Evolutionary conservation across 2,797 vertebrate species (phyloP), one percentile per base, ranked within the genome.

Genomic region (Oreochromis grahami): DNA sequence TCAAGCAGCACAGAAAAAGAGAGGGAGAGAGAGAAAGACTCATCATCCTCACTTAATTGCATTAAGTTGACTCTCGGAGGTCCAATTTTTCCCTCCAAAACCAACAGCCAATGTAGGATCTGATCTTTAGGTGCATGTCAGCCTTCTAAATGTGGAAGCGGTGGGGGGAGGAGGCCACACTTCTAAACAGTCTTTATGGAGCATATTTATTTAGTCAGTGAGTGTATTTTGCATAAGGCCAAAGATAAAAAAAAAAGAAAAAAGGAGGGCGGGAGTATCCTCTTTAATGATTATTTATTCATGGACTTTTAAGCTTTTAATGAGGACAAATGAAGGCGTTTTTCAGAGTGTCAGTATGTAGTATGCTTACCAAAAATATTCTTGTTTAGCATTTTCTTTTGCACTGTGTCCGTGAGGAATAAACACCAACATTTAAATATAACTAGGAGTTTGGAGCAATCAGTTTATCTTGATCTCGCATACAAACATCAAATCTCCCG

Each of bases 231-330:
- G 93, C 91, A 94, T 95, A 93, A 94, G 94, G 87, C 92, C 93
- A 74, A 91, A 90, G 87, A 92, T 92, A 43, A 72, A 88, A 80
- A 76, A 7, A 78, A 41, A 41, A 60, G 29, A 63, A 76, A 48
- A 56, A 43, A 32, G 17, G 70, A 63, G 74, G 80, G 19, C 77
- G 36, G 87, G 90, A 95, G 91, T 94, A 94, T 94, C 90, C 86
- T 91, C 93, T 96, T 96, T 91, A 94, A 93, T 95, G 87, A 97
- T 97, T 95, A 97, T 95, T 96, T 96, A 97, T 97, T 97, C 94
- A 97, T 97, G 94, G 93, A 95, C 94, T 96, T 96, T 97, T 97
- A 96, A 96, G 96, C 95, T 96, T 96, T 97, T 97, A 97, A 97
- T 97, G 96, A 97, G 96, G 96, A 97, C 96, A 97, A 97, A 97